These are phyloP conservation scores for Callocephalon fimbriatum DNA, from an alignment of 2,113 vertebrate species.

Conservation along the genomic window DNA sequence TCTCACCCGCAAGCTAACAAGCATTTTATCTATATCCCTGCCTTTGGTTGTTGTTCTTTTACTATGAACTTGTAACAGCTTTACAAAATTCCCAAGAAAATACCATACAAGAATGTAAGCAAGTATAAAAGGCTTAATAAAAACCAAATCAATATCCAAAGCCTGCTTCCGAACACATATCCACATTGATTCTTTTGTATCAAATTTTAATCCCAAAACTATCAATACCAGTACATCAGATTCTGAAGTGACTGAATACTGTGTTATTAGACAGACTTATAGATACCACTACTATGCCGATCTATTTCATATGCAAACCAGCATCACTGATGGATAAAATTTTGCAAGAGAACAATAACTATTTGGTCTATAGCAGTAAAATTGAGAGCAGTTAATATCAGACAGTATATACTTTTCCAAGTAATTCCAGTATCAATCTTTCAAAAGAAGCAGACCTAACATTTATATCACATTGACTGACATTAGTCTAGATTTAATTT, in stretches of 20 bases:
- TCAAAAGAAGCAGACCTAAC: not conserved
- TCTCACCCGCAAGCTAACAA: not conserved
- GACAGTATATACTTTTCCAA: not conserved
- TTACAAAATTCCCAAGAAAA: not conserved
- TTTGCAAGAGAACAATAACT: not conserved
- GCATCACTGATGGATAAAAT: not conserved
- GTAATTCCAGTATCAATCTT: not conserved
- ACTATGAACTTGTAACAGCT: not conserved
- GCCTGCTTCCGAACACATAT: not conserved
- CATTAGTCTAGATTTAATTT: not conserved
- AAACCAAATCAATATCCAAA: not conserved
- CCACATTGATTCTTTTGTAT: not conserved
- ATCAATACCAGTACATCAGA: not conserved
- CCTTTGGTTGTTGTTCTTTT: not conserved
- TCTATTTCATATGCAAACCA: not conserved
- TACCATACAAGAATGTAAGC: rapidly evolving
- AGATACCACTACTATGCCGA: not conserved
- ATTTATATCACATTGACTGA: not conserved
- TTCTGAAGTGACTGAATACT: not conserved
- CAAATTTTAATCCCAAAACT: not conserved
- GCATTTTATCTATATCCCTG: not conserved
- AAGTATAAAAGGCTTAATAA: not conserved
- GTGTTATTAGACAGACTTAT: not conserved
- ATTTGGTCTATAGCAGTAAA: not conserved
- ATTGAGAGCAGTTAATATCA: not conserved